Conservation (phyloP, 2,888 invertebrate genomes). For the Chrysotoxum bicinctum region DNA sequence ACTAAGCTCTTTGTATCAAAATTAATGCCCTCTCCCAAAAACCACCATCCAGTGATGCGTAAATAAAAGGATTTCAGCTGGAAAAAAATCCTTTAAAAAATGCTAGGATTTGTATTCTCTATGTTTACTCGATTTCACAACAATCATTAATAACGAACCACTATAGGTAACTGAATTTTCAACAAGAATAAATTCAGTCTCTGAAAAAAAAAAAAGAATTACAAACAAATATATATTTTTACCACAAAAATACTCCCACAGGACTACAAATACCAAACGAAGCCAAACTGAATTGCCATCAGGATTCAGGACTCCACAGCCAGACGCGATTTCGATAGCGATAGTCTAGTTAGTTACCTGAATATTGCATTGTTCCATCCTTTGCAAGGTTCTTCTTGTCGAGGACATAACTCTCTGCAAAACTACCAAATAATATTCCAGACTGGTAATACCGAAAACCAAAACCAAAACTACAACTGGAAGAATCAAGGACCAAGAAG, state of each 20-base stretch:
- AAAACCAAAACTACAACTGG: background rate
- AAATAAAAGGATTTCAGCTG: conserved; percentile 6
- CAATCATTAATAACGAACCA: conserved; percentile 22
- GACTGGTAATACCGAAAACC: conserved; percentile 2
- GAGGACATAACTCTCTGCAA: conserved; percentile 30
- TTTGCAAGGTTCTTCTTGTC: background rate
- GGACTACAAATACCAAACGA: conserved; percentile 6
- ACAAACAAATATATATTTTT: background rate
- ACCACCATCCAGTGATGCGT: conserved; percentile 21
- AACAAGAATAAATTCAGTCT: background rate
- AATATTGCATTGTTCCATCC: conserved; percentile 57
- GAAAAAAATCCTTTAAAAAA: background rate
- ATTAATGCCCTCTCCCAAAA: conserved; percentile 1
- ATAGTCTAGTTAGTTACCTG: conserved; percentile 39
- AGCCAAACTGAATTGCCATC: background rate
- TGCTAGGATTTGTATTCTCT: background rate
- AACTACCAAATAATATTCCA: conserved; percentile 42
- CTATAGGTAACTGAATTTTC: conserved; percentile 6
- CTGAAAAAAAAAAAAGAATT: background rate
- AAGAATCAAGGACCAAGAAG: conserved; percentile 21
- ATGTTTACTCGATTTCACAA: conserved; percentile 12
- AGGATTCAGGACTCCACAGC: background rate
- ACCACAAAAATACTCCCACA: conserved; percentile 19
- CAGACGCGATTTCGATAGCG: conserved; percentile 26
- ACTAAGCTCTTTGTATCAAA: background rate